Evolutionary conservation across 2,113 vertebrate species (phyloP), one percentile per base, ranked within the genome.

Genomic region (Chloroceryle aenea): DNA sequence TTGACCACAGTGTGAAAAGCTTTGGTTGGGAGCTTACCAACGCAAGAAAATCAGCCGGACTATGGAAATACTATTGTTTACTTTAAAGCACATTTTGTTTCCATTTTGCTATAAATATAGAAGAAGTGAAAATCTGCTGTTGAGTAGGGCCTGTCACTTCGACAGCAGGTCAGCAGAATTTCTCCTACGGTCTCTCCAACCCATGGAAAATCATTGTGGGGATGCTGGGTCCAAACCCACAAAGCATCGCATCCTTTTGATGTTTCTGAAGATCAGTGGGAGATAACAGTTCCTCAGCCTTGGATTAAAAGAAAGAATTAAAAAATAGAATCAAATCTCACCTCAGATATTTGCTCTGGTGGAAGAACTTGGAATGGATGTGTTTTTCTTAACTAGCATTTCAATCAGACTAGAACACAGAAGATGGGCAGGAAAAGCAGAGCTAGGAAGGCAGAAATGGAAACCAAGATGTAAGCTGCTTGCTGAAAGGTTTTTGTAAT

Each of bases 51-150:
- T 40, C 82, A 88, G 52, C 36, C 43, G 0, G 47, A 13, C 43
- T 77, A 78, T 94, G 85, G 59, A 92, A 93, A 91, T 80, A 67
- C 75, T 75, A 1, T 30, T 96, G 82, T 96, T 96, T 96, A 93
- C 83, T 81, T 84, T 88, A 75, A 92, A 92, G 83, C 95, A 95
- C 72, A 32, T 94, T 96, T 90, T 94, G 88, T 96, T 96, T 96
- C 85, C 79, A 88, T 94, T 93, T 93, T 61, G 72, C 47, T 95
- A 19, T 90, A 96, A 90, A 96, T 96, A 92, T 34, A 92, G 88
- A 58, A 78, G 88, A 89, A 93, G 88, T 94, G 92, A 88, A 96
- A 95, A 96, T 77, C 90, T 96, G 92, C 72, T 95, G 82, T 82
- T 95, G 73, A 87, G 87, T 77, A 86, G 87, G 52, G 55, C 47